These are phyloP conservation scores for Spialia ferax DNA, from an alignment of 2,888 invertebrate species.

Conservation along the genomic window DNA sequence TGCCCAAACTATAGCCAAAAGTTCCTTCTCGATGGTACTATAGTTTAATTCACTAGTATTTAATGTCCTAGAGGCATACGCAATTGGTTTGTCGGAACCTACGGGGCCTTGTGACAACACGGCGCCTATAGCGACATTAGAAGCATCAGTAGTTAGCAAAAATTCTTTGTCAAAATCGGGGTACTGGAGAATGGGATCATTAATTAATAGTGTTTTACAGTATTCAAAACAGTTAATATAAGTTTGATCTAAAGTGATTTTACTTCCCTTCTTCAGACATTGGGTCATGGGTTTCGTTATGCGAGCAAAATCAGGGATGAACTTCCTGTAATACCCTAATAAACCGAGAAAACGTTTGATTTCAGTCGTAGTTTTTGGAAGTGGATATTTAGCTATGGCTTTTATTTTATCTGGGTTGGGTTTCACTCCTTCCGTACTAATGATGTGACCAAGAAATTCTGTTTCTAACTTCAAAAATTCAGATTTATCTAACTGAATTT, in stretches of 20 bases:
- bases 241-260: slow-evolving; percentile 7
- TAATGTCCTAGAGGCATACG: background rate
- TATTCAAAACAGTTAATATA: slow-evolving; percentile 12
- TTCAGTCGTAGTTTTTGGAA: slow-evolving; percentile 8
- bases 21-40: background rate
- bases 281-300: slow-evolving; percentile 15
- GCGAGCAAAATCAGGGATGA: slow-evolving; percentile 11
- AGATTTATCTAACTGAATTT: slow-evolving; percentile 49
- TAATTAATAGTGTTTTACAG: background rate
- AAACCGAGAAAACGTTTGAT: slow-evolving; percentile 13
- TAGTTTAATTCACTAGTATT: slow-evolving; percentile 10
- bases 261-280: slow-evolving; percentile 4
- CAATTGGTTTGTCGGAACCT: background rate
- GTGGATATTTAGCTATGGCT: slow-evolving; percentile 9
- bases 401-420: slow-evolving; percentile 33
- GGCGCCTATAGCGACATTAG: slow-evolving; percentile 6
- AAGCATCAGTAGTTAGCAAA: slow-evolving; percentile 11
- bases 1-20: background rate
- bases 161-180: slow-evolving; percentile 12
- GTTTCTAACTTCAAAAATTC: slow-evolving; percentile 49
- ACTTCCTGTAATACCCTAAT: slow-evolving; percentile 1
- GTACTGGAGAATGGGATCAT: slow-evolving; percentile 14
- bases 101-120: background rate
- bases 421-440: slow-evolving; percentile 38
- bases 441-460: slow-evolving; percentile 39